Conservation (phyloP, 37 sponge, comb jelly and placozoan genomes). For the Hormiphora californensis region DNA sequence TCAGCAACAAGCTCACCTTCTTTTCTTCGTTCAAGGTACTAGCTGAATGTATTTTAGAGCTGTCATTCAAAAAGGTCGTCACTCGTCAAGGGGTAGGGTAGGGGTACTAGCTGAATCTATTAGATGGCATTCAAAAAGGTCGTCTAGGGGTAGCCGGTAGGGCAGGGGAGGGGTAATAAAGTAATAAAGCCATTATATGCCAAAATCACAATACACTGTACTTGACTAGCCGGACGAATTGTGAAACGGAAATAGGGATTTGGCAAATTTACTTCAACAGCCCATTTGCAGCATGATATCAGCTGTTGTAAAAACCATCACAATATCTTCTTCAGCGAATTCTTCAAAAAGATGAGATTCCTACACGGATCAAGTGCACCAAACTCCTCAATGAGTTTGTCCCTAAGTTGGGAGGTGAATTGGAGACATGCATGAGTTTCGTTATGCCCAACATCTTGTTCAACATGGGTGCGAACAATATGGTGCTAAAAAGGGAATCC, state of each 20-base stretch:
- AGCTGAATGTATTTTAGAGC: neutral
- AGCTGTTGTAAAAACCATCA: neutral
- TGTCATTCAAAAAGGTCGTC: too few species aligned
- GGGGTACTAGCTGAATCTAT: too few species aligned
- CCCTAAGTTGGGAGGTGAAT: neutral
- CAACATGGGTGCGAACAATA: constrained; percentile 22
- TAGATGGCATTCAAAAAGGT: too few species aligned
- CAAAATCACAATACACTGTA: too few species aligned
- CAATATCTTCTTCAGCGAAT: neutral
- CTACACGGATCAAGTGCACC: neutral
- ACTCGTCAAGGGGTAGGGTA: too few species aligned
- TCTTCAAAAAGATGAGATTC: neutral
- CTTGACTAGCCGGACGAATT: too few species aligned
- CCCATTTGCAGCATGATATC: neutral
- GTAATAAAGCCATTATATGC: too few species aligned
- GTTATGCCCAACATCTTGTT: neutral
- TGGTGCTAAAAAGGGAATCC: constrained; percentile 5
- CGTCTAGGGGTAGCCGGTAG: too few species aligned
- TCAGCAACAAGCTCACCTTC: constrained; percentile 9
- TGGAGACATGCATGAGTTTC: constrained; percentile 35
- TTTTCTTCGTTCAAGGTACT: constrained; percentile 20
- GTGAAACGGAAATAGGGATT: too few species aligned
- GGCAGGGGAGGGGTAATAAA: too few species aligned
- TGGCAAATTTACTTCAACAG: too few species aligned
- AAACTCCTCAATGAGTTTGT: neutral